Evolutionary conservation across 1,140 invertebrate genomes (phyloP).

Genomic region (Monomorium pharaonis): DNA sequence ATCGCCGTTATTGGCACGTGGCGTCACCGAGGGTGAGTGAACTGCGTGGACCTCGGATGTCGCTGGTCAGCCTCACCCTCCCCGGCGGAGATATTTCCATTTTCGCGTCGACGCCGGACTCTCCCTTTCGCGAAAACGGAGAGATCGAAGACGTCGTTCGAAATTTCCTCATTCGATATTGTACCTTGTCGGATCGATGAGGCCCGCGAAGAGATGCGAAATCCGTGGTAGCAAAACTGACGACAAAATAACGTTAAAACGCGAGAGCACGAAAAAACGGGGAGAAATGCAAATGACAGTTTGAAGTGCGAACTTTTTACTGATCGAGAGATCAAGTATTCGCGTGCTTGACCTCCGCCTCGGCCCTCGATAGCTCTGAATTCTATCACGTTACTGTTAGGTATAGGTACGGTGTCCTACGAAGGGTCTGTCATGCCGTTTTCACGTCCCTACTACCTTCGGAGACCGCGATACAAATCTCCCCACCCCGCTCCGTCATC

Average conservation of each 20-base stretch:
- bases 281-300: background rate
- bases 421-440: conserved; percentile 78
- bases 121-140: background rate
- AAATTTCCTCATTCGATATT: conserved; percentile 12
- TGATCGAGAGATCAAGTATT: conserved; percentile 42
- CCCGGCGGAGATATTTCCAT: conserved; percentile 22
- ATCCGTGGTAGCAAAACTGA: background rate
- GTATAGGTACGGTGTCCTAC: conserved; percentile 60
- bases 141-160: background rate
- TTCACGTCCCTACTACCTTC: conserved; percentile 70
- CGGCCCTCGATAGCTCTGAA: conserved; percentile 37
- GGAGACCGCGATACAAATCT: conserved; percentile 48
- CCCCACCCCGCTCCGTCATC: conserved; percentile 49
- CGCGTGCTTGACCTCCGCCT: conserved; percentile 49
- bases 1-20: conserved; percentile 77
- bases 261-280: background rate
- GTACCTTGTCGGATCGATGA: background rate
- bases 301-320: background rate
- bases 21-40: conserved; percentile 57
- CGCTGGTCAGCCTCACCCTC: conserved; percentile 35
- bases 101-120: background rate
- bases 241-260: background rate
- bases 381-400: conserved; percentile 72
- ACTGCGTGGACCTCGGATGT: conserved; percentile 22
- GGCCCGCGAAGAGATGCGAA: background rate